A percentile compares a stretch with the other conserved stretches of the same genome.
phyloP scores from a whole-genome alignment of 2,797 vertebrate species.

The Pangasius macronema region DNA sequence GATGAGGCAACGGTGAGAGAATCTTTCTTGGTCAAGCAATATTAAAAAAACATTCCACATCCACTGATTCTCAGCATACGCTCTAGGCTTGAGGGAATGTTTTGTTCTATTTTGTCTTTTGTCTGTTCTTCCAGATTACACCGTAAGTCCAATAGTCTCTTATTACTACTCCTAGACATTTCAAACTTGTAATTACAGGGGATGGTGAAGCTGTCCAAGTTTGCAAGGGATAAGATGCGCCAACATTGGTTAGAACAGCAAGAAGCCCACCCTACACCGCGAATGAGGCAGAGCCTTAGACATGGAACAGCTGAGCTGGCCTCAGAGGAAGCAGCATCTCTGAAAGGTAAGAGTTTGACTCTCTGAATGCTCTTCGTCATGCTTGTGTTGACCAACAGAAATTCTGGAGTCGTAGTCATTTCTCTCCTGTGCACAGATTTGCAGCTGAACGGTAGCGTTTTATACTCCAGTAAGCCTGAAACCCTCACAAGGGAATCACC shows the following conservation, averaged over 20 bases:
- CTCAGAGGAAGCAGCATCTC: conserved; percentile 25
- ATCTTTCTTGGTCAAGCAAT: too few relatives aligned
- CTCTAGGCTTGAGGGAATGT: background rate
- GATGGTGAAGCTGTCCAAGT: conserved; percentile 74
- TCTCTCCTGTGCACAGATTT: conserved; percentile 63
- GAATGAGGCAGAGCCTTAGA: conserved; percentile 58
- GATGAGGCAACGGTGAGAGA: conserved; percentile 36
- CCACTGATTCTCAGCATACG: background rate
- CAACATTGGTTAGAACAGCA: conserved; percentile 71
- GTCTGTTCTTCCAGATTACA: background rate
- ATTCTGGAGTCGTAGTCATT: background rate
- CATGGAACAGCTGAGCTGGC: conserved; percentile 58
- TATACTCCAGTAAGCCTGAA: conserved; percentile 60
- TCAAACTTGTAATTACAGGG: conserved; percentile 63
- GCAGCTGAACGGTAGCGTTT: conserved; percentile 67
- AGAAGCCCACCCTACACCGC: conserved; percentile 63
- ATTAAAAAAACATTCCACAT: background rate
- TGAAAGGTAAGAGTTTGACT: conserved; percentile 64
- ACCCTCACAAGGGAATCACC: conserved; percentile 63
- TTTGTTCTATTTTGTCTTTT: too few relatives aligned
- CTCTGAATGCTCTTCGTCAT: background rate
- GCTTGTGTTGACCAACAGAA: background rate
- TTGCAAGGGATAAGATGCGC: conserved; percentile 78
- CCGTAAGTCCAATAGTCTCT: background rate
- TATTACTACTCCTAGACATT: background rate